Evolutionary conservation across 2,888 invertebrate genomes (phyloP), one percentile per base, ranked within the genome.

Genomic region (Diaperis boleti): DNA sequence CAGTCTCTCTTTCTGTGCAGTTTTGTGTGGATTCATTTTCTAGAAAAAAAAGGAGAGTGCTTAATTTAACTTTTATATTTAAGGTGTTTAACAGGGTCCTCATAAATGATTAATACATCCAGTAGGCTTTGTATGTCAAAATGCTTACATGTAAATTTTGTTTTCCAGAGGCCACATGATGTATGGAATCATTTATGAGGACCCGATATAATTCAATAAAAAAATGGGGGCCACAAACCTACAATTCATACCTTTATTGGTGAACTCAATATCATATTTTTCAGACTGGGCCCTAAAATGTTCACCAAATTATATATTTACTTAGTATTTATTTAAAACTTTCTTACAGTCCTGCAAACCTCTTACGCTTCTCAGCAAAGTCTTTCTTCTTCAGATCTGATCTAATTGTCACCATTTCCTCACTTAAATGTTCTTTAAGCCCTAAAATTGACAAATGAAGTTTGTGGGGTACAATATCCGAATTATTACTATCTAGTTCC

Each of bases 291-390:
- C 41, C 11, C 60, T 52, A 42, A 42, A 52, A 60, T 33, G 7
- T 13, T n/a, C 29, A 11, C 15, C 17, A 18, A 35, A 47, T 22
- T 17, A 47, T 8, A 6, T 2, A 10, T 49, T 26, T 29, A 29
- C 1, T 3, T 5, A 33, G n/a, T 2, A 33, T 33, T 11, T 11
- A 2, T 33, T n/a, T n/a, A 8, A 31, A 31, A 6, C 8, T 31
- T 6, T 31, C 59, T 61, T 55, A 61, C 61, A 47, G 26, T 8
- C 41, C 41, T 17, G 20, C 20, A 20, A 52, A 56, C n/a, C 26
- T 59, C 22, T 20, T 42, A 1, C 42, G 11, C 37, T 50, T 50
- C 14, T 50, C 15, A 6, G 35, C 11, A n/a, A n/a, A 26, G 8
- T 59, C 49, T 10, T 26, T 47, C 13, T 41, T 10, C 11, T 15